A percentile compares a stretch with the other conserved stretches of the same genome.
Conservation (phyloP, 1,140 invertebrate species). For the Euglossa dilemma region DNA sequence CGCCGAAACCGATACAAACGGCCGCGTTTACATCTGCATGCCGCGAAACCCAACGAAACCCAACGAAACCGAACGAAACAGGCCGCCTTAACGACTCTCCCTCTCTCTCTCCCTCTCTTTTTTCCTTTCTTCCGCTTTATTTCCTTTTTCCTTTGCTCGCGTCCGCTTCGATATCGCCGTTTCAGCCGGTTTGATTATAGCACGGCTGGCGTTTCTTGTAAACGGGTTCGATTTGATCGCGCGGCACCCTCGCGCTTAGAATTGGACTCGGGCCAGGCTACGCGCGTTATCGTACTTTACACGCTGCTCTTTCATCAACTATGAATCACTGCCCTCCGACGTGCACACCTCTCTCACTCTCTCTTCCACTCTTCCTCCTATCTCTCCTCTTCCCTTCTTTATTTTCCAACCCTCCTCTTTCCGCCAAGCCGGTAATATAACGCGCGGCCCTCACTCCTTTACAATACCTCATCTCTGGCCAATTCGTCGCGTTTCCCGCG, state of each 20-base stretch:
- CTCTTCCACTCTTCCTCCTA: neutral
- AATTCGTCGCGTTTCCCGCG: neutral
- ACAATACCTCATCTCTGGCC: neutral
- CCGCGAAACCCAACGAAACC: neutral
- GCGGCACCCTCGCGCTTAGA: constrained; percentile 13
- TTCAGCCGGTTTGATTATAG: constrained; percentile 42
- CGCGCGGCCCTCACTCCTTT: neutral
- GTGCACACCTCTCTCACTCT: neutral
- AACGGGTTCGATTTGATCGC: constrained; percentile 49
- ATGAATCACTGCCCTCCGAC: constrained; percentile 40
- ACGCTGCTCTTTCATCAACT: constrained; percentile 48
- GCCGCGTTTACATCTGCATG: constrained; percentile 31
- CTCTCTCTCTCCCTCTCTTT: neutral
- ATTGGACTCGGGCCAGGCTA: constrained; percentile 59
- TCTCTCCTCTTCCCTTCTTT: too few species aligned
- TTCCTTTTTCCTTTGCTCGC: neutral
- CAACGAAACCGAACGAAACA: neutral
- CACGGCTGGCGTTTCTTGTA: constrained; percentile 22
- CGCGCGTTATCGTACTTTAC: constrained; percentile 43
- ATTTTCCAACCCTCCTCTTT: too few species aligned
- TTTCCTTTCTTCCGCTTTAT: neutral
- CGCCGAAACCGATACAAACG: neutral
- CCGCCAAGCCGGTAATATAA: neutral
- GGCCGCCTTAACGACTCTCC: constrained; percentile 21
- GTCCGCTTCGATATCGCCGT: constrained; percentile 19